Evolutionary conservation across 2,797 vertebrate species (phyloP).

Genomic region (Tapera naevia): DNA sequence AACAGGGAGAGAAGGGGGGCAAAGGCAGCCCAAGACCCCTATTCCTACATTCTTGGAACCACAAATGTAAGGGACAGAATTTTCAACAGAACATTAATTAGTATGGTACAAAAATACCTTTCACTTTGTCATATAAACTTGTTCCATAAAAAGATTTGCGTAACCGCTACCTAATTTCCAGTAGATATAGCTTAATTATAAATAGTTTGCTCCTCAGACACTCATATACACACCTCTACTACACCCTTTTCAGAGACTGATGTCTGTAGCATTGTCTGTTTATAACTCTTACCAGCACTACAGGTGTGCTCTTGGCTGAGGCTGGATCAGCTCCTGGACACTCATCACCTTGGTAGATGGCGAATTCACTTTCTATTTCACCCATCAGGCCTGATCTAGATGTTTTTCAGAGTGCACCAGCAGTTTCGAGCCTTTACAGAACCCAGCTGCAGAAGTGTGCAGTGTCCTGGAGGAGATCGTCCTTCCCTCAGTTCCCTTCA

Average conservation of each 20-base stretch:
- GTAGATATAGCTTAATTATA: neutral
- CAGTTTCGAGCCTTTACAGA: too few relatives aligned
- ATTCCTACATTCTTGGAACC: neutral
- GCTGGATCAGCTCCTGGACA: neutral
- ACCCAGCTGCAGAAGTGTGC: too few relatives aligned
- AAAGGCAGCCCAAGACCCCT: fast-evolving
- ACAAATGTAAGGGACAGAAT: neutral
- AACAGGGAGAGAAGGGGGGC: neutral
- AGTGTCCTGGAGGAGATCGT: too few relatives aligned
- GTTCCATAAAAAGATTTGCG: neutral
- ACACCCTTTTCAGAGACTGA: neutral
- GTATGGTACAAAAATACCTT: neutral
- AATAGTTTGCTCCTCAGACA: neutral
- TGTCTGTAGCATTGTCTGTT: neutral
- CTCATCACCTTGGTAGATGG: too few relatives aligned
- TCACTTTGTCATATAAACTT: neutral
- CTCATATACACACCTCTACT: neutral
- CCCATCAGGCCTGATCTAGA: too few relatives aligned
- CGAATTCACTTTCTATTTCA: too few relatives aligned
- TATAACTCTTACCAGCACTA: neutral
- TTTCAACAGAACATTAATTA: neutral
- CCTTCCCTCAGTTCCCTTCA: too few relatives aligned
- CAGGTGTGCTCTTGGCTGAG: neutral
- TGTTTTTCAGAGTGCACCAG: too few relatives aligned
- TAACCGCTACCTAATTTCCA: neutral